phyloP scores from a whole-genome alignment of 2,888 invertebrate genomes.

The Cephonodes hylas region DNA sequence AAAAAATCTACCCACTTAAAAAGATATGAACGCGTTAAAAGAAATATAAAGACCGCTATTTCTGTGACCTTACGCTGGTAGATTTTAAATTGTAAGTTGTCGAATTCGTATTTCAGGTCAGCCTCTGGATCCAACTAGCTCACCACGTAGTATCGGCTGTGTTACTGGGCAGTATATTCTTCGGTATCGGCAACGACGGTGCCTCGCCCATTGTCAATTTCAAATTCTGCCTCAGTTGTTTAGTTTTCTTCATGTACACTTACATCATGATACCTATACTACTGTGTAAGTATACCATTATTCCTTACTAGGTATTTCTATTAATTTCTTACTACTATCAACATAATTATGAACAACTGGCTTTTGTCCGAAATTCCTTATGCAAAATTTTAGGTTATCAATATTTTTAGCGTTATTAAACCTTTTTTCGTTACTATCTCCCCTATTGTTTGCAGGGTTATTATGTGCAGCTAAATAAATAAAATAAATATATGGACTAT shows the following conservation, averaged over 20 bases:
- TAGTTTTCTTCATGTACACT: constrained; percentile 84
- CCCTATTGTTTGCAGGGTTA: too few relatives aligned
- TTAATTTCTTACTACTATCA: neutral
- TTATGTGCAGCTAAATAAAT: too few relatives aligned
- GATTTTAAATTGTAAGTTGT: neutral
- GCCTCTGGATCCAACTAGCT: constrained; percentile 78
- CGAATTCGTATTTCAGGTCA: constrained; percentile 50
- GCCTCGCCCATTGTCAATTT: constrained; percentile 79
- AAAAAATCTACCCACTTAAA: too few relatives aligned
- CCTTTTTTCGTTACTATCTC: too few relatives aligned
- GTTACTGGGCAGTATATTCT: constrained; percentile 81
- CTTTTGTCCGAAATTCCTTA: too few relatives aligned
- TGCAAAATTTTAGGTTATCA: too few relatives aligned
- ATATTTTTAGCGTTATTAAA: too few relatives aligned
- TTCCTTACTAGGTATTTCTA: too few relatives aligned
- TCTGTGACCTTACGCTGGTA: too few relatives aligned
- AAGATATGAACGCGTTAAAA: too few relatives aligned
- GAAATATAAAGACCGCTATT: too few relatives aligned
- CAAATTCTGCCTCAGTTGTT: constrained; percentile 81
- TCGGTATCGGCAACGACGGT: constrained; percentile 80
- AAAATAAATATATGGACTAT: too few relatives aligned
- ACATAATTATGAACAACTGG: neutral
- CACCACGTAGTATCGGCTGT: constrained; percentile 79
- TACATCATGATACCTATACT: constrained; percentile 83
- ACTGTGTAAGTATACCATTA: constrained; percentile 75